Percentiles rank a stretch among this genome's conserved stretches.
phyloP scores from a whole-genome alignment of 2,888 invertebrate species.

The Chrysopilus asiliformis region DNA sequence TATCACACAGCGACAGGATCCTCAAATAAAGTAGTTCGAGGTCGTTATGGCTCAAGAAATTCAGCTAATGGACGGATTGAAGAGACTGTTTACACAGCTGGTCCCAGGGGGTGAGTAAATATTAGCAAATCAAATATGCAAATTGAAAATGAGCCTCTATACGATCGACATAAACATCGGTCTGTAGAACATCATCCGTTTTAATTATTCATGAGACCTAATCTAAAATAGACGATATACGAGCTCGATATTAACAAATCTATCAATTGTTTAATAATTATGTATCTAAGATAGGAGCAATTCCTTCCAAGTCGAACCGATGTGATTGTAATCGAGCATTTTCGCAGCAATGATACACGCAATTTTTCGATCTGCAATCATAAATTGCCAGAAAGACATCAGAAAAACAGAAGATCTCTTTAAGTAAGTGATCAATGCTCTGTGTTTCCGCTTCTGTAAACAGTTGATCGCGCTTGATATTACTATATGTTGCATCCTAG shows the following conservation, averaged over 20 bases:
- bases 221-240: not conserved
- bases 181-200: too few relatives aligned
- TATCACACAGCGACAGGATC: constrained; percentile 52
- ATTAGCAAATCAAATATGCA: too few relatives aligned
- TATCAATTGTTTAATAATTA: too few relatives aligned
- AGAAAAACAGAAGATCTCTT: constrained; percentile 7
- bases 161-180: too few relatives aligned
- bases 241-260: too few relatives aligned
- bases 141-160: too few relatives aligned
- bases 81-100: constrained; percentile 60
- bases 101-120: constrained; percentile 57
- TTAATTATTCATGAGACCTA: constrained; percentile 6
- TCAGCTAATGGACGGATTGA: constrained; percentile 56
- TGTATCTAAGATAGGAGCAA: too few relatives aligned
- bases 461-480: too few relatives aligned
- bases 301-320: too few relatives aligned
- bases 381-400: not conserved
- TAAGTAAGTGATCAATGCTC: constrained; percentile 16
- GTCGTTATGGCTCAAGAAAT: constrained; percentile 58
- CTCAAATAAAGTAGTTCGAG: constrained; percentile 53
- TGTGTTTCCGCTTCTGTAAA: constrained; percentile 18
- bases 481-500: too few relatives aligned
- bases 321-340: too few relatives aligned
- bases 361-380: constrained; percentile 6
- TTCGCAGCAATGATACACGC: not conserved